Evolutionary conservation across 1,140 invertebrate species (phyloP).

Genomic region (Camponotus floridanus): DNA sequence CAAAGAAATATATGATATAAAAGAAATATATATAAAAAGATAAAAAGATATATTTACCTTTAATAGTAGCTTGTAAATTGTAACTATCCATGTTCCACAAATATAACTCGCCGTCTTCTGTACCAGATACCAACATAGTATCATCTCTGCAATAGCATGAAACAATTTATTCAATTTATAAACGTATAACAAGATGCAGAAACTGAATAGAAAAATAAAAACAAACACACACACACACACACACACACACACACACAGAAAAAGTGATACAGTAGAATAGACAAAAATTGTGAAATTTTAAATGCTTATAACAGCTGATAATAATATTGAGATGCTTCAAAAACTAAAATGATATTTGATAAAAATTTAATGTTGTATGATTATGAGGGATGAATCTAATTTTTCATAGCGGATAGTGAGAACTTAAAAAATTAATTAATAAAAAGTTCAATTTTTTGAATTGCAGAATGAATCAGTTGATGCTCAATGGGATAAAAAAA

Average conservation of each 20-base stretch:
- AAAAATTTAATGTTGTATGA: too few species aligned
- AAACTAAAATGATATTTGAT: too few species aligned
- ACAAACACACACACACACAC: not conserved
- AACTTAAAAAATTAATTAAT: too few species aligned
- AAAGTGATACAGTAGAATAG: too few species aligned
- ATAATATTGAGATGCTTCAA: too few species aligned
- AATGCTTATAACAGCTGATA: too few species aligned
- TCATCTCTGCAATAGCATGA: constrained; percentile 84
- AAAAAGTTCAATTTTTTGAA: too few species aligned
- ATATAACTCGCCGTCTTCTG: constrained; percentile 90
- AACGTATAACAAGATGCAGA: not conserved
- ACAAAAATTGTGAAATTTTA: too few species aligned
- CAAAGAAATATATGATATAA: not conserved
- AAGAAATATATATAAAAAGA: not conserved
- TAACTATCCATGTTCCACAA: constrained; percentile 88
- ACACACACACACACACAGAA: not conserved
- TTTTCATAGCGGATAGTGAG: too few species aligned
- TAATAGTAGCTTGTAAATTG: constrained; percentile 80
- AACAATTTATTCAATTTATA: constrained; percentile 49
- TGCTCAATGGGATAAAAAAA: too few species aligned
- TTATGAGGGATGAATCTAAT: too few species aligned
- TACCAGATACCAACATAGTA: constrained; percentile 87
- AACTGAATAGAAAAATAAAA: not conserved
- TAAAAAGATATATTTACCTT: constrained; percentile 73
- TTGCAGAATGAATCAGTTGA: too few species aligned